Percentiles rank a stretch among this genome's conserved stretches.
phyloP scores from a whole-genome alignment of 2,888 invertebrate genomes.

The Tribolium freemani region DNA sequence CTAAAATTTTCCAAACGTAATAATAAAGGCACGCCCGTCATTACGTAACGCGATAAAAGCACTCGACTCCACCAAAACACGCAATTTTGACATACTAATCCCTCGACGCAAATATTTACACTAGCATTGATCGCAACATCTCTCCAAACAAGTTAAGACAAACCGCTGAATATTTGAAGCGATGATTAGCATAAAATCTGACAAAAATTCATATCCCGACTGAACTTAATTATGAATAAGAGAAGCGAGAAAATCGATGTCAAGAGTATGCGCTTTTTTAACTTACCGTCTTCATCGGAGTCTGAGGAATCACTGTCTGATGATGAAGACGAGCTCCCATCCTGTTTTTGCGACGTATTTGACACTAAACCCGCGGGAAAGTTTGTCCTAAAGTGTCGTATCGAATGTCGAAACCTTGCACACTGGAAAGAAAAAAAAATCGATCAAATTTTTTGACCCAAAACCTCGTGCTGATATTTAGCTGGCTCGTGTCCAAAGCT shows the following conservation, averaged over 20 bases:
- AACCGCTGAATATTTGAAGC: not conserved
- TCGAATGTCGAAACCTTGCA: slow-evolving; percentile 53
- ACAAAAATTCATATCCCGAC: not conserved
- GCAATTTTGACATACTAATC: not conserved
- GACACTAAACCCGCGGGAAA: slow-evolving; percentile 55
- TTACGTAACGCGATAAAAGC: not conserved
- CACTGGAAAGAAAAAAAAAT: slow-evolving; percentile 53
- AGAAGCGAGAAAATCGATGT: not conserved
- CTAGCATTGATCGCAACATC: not conserved
- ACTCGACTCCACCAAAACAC: not conserved
- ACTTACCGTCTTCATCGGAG: slow-evolving; percentile 64
- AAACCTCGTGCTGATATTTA: not conserved
- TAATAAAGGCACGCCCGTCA: not conserved
- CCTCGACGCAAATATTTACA: slow-evolving; percentile 9
- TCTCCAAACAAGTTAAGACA: slow-evolving; percentile 12
- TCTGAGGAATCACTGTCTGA: slow-evolving; percentile 60
- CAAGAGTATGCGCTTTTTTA: not conserved
- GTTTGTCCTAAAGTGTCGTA: slow-evolving; percentile 59
- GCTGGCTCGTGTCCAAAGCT: slow-evolving; percentile 2
- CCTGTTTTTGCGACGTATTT: slow-evolving; percentile 44
- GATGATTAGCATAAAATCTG: not conserved
- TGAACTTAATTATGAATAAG: slow-evolving; percentile 11
- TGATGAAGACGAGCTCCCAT: slow-evolving; percentile 40
- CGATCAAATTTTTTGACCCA: not conserved
- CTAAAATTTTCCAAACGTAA: not conserved